Evolutionary conservation across 2,113 vertebrate genomes (phyloP), one percentile per base, ranked within the genome.

Genomic region (Spermophilus dauricus): DNA sequence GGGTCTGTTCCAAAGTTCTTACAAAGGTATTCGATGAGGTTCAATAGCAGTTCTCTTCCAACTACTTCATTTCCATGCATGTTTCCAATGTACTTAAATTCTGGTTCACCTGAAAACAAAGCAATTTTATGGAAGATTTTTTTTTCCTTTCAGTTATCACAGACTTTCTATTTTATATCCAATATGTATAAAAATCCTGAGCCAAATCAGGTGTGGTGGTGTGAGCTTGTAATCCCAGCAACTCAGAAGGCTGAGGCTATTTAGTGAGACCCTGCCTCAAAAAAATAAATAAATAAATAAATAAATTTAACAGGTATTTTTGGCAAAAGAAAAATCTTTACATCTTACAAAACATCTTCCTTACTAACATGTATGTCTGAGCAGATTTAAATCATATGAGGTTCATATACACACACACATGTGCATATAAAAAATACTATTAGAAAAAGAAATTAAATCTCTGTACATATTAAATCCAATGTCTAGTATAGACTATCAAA

Each of bases 41-140:
- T 99, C 96, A 99, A 98, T 8, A 99, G 97, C 83, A 99, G 97
- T 98, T 99, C 99, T 65, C 99, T 98, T 28, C 99, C 99, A 69
- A 99, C 99, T 75, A 99, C 99, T 97, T 99, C 99, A 91, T 99
- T 99, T 22, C 99, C 99, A 1, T 99, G 99, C 99, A 99, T 99
- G 98, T 99, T 99, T 89, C 98, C 99, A 1, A 99, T 98, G 95
- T 99, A 99, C 95, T 99, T 99, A 98, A 99, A 99, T 98, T 99
- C 99, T 0, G 99, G 99, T 96, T 99, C 99, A 96, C 99, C 99
- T 99, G 98, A 73, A 97, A n/a, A 90, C 30, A 96, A 86, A 91
- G 94, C 18, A 95, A 94, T 92, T 96, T 94, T 7, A 82, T 12
- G 24, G 14, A 94, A 96, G 86, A 84, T 5, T 22, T 87, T 94